These are phyloP conservation scores for Peromyscus californicus DNA, from an alignment of 2,113 vertebrate species.

Conservation along the genomic window DNA sequence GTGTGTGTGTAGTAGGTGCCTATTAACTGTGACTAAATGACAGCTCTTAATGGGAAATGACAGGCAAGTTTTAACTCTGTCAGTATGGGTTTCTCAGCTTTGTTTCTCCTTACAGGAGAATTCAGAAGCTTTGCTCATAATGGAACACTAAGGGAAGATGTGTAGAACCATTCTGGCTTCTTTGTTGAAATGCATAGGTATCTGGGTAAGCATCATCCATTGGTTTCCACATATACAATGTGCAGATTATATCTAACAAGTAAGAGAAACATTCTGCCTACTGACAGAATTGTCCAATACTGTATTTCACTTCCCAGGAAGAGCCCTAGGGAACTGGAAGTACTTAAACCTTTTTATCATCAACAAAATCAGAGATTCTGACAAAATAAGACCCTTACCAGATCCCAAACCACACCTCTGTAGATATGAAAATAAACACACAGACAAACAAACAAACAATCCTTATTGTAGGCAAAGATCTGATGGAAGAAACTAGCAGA, in stretches of 20 bases:
- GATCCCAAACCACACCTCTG: background rate
- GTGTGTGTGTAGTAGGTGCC: background rate
- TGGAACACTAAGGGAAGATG: background rate
- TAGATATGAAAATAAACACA: background rate
- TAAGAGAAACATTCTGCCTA: background rate
- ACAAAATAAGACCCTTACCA: background rate
- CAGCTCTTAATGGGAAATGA: background rate
- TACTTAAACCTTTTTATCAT: background rate
- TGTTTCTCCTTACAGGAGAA: background rate
- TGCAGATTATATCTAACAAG: conserved; percentile 25
- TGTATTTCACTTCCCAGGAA: background rate
- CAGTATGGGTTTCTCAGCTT: background rate
- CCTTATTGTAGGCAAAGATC: background rate
- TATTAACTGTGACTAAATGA: background rate
- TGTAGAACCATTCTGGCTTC: background rate
- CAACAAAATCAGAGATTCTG: background rate
- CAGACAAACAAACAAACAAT: background rate
- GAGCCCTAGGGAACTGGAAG: background rate
- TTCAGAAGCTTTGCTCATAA: background rate
- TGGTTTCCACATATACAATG: background rate
- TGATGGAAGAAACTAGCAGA: background rate
- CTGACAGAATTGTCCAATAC: background rate
- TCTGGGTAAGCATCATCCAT: too few species aligned
- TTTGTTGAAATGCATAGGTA: background rate
- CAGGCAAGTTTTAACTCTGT: background rate